phyloP scores from a whole-genome alignment of 2,797 vertebrate genomes.

The Lemur catta region DNA sequence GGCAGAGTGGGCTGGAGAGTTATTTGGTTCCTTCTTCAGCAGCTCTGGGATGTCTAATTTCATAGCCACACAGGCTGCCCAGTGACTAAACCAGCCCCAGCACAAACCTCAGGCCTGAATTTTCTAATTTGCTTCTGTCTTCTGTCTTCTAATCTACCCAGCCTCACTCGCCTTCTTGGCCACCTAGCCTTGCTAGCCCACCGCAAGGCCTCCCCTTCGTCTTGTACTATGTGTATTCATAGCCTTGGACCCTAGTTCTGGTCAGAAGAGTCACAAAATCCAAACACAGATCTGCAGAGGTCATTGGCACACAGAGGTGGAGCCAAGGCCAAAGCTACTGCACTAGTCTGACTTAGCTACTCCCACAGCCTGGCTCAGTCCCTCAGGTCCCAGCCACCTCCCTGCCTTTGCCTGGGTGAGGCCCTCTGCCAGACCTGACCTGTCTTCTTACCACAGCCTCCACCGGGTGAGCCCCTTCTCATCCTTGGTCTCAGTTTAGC shows the following conservation, averaged over 20 bases:
- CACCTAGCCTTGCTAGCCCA: neutral
- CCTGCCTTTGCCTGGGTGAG: neutral
- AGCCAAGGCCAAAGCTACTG: neutral
- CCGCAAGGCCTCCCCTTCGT: neutral
- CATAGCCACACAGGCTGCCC: neutral
- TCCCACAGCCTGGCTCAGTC: accelerated
- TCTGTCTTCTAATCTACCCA: neutral
- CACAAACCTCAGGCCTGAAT: too few relatives aligned
- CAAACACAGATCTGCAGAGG: neutral
- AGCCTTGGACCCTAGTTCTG: neutral
- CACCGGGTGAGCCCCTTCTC: neutral
- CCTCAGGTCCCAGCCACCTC: neutral
- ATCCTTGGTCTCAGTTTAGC: neutral
- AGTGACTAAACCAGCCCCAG: neutral
- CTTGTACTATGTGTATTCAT: neutral
- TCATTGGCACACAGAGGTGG: neutral
- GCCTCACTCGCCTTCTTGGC: too few relatives aligned
- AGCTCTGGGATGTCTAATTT: neutral
- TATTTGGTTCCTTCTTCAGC: neutral
- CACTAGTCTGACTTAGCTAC: neutral
- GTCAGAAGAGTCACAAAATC: neutral
- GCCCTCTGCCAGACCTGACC: neutral
- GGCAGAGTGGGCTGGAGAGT: neutral
- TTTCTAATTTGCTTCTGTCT: neutral
- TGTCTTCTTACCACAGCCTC: neutral